Conservation (phyloP, 2,888 invertebrate species). For the Drosophila antonietae region DNA sequence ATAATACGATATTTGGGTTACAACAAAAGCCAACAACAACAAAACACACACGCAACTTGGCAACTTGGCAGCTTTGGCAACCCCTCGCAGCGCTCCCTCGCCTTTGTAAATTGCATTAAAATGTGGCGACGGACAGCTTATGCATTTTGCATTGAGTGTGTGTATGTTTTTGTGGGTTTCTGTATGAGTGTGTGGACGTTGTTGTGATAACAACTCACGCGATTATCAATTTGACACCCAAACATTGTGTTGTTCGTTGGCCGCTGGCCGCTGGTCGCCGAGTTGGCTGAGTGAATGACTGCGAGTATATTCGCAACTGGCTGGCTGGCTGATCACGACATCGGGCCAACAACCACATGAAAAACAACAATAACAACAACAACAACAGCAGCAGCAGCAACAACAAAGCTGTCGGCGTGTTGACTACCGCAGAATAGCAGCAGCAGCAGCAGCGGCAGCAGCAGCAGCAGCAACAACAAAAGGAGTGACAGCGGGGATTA, state of each 20-base stretch:
- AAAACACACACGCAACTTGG: conserved; percentile 24
- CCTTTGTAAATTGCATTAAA: conserved; percentile 70
- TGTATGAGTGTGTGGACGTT: conserved; percentile 49
- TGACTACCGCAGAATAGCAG: conserved; percentile 39
- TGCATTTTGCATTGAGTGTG: conserved; percentile 50
- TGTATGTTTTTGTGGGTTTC: not conserved
- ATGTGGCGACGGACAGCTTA: conserved; percentile 74
- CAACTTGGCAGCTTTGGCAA: conserved; percentile 47
- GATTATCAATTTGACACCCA: conserved; percentile 82
- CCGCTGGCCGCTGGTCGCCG: conserved; percentile 31
- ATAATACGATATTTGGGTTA: conserved; percentile 73
- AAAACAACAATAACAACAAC: conserved; percentile 27
- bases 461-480: not conserved
- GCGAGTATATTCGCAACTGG: conserved; percentile 44
- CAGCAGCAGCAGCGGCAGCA: conserved; percentile 6
- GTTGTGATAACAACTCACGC: conserved; percentile 81
- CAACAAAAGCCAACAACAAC: conserved; percentile 49
- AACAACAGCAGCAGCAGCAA: conserved; percentile 17
- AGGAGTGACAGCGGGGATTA: conserved; percentile 22
- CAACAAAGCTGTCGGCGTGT: conserved; percentile 29
- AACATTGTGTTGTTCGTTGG: conserved; percentile 64
- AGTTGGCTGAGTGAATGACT: conserved; percentile 43
- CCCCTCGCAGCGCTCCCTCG: conserved; percentile 39
- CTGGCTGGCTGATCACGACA: conserved; percentile 57
- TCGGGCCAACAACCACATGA: conserved; percentile 43